Conservation (phyloP, 2,797 vertebrate genomes). For the Notolepis coatsorum region DNA sequence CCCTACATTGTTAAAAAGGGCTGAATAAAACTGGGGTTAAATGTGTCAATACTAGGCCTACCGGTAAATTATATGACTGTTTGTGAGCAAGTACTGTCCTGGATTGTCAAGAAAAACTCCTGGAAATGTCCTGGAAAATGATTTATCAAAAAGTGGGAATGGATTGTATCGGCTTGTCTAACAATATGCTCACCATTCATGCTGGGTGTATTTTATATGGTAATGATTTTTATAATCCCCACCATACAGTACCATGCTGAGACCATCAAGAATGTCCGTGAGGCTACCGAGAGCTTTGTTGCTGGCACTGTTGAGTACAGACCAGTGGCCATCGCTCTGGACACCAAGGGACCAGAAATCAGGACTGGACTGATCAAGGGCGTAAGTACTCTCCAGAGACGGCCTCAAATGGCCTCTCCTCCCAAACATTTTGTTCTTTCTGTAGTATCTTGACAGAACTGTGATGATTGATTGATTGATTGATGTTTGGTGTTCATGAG, state of each 20-base stretch:
- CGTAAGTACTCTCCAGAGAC: conserved; percentile 79
- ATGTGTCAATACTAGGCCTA: no score
- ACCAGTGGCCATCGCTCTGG: conserved; percentile 95
- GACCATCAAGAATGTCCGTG: conserved; percentile 95
- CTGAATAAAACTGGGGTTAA: no score
- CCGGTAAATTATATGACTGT: no score
- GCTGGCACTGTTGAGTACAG: conserved; percentile 90
- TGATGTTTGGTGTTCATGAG: neutral
- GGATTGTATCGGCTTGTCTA: no score
- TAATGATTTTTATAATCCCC: no score
- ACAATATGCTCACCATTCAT: no score
- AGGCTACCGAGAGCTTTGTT: conserved; percentile 92
- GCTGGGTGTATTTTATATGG: no score
- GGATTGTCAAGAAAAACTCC: no score
- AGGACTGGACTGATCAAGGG: conserved; percentile 98
- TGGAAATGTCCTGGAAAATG: no score
- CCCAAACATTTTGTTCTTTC: neutral
- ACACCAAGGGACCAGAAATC: conserved; percentile 99
- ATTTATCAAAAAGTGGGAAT: no score
- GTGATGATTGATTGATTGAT: neutral
- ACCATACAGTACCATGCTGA: conserved; percentile 90
- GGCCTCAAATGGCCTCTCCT: neutral
- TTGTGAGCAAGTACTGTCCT: no score
- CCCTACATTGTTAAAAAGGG: no score
- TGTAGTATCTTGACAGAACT: neutral